Base-by-base conservation (phyloP, 2,797 vertebrate species). In the Apodemus agrarius region DNA sequence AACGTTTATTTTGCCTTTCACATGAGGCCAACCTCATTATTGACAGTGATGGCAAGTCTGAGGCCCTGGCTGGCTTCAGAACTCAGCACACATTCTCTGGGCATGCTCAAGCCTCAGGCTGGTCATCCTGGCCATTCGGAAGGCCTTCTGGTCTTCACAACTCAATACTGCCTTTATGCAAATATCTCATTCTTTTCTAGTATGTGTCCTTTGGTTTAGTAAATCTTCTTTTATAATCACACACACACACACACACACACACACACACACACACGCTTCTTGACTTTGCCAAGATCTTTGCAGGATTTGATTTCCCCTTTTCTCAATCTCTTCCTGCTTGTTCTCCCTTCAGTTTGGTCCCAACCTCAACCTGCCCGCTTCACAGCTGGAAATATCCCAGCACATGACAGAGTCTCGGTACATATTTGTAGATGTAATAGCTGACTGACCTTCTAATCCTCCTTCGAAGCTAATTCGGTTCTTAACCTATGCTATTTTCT, bases 401-500 rank as follows among this genome's bases (percentile, higher is more conserved):
- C 9, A 84, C 14, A 34, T 59, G 34, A 52, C 54, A 52, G 86
- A 54, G 29, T 74, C 43, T 87, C 29, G 59, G 40, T 24, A 78
- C 57, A n/a, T 57, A 34, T 84, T 78, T 95, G 43, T 86, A 87
- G n/a, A 74, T 40, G n/a, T 89, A 43, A 75, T 74, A n/a, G 43
- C 29, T 43, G 57, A 91, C 24, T 87, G 52, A 40, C 49, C 57
- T 89, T 93, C 61, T 76, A 87, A 96, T 19, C 10, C 40, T 54
- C 40, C 69, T 86, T 96, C 40, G 59, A 93, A 96, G 31, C 19
- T 74, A 91, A 94, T 94, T 85, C 7, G 31, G 49, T 94, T 90
- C 91, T 88, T 90, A 89, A 80, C 65, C 52, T 57, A 26, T 69
- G 74, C 57, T 90, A 14, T 89, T 96, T 95, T 93, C 78, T 92